Percentiles rank a stretch among this genome's conserved stretches.
Evolutionary conservation across 2,113 vertebrate genomes (phyloP).

Genomic region (Nothocercus julius): DNA sequence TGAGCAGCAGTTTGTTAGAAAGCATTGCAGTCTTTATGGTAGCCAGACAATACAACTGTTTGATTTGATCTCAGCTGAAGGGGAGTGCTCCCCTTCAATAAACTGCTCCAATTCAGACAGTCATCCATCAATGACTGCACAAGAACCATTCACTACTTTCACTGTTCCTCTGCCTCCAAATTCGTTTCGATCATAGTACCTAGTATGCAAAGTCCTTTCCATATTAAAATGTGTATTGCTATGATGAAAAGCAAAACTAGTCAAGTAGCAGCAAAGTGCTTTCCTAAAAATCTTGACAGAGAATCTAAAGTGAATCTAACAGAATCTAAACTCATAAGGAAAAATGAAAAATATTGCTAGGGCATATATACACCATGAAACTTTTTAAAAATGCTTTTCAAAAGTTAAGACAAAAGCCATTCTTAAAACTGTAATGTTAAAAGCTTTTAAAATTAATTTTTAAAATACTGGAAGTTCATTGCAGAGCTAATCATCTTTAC

Average conservation of each 20-base stretch:
- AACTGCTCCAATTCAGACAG: not conserved
- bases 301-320: not conserved
- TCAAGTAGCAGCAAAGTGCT: not conserved
- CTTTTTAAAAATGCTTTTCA: fast-evolving
- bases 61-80: not conserved
- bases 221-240: not conserved
- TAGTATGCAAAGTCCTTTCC: not conserved
- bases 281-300: not conserved
- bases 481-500: not conserved
- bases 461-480: not conserved
- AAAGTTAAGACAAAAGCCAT: not conserved
- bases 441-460: not conserved
- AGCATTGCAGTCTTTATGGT: not conserved
- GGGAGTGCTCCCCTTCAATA: not conserved
- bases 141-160: not conserved
- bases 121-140: not conserved
- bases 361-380: fast-evolving
- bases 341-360: not conserved
- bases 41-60: not conserved
- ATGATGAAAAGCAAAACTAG: not conserved
- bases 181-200: not conserved
- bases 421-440: fast-evolving
- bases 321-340: not conserved
- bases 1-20: not conserved
- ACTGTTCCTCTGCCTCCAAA: not conserved